phyloP scores from a whole-genome alignment of 2,888 invertebrate species.

The Microchrysa polita region DNA sequence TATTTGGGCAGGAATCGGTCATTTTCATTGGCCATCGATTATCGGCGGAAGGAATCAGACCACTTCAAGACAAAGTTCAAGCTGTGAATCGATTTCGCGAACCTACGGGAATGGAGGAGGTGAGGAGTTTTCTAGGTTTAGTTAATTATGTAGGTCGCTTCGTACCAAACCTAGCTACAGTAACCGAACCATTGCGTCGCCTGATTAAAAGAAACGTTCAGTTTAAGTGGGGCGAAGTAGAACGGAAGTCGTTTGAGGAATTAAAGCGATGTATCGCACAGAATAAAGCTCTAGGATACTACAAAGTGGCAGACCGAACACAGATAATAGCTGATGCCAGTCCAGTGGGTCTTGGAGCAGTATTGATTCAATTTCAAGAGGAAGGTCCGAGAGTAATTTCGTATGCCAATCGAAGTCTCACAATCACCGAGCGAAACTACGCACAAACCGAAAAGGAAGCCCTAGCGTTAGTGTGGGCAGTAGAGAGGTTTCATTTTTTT shows the following conservation, averaged over 20 bases:
- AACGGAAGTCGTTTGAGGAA: too few species aligned
- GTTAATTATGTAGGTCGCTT: conserved; percentile 56
- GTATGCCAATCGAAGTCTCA: not conserved
- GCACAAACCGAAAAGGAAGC: conserved; percentile 57
- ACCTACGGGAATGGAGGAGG: not conserved
- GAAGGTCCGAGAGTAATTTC: conserved; percentile 53
- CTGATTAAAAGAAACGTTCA: conserved; percentile 51
- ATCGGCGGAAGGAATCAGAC: not conserved
- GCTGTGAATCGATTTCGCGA: not conserved
- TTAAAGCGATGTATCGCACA: too few species aligned
- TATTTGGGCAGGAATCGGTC: not conserved
- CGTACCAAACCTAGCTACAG: conserved; percentile 49
- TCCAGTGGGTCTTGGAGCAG: conserved; percentile 52
- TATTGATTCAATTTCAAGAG: conserved; percentile 45
- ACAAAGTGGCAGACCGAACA: too few species aligned
- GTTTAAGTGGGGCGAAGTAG: conserved; percentile 55
- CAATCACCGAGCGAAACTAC: conserved; percentile 51
- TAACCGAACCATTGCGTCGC: conserved; percentile 42
- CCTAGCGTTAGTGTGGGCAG: conserved; percentile 58
- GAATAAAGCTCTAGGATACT: too few species aligned
- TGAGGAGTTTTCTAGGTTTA: conserved; percentile 54
- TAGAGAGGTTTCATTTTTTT: conserved; percentile 61
- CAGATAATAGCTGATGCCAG: conserved; percentile 59
- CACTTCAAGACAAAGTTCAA: not conserved
- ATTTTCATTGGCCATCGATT: not conserved